A percentile compares a stretch with the other conserved stretches of the same genome.
phyloP scores from a whole-genome alignment of 1,140 invertebrate species.

The Microplitis mediator region DNA sequence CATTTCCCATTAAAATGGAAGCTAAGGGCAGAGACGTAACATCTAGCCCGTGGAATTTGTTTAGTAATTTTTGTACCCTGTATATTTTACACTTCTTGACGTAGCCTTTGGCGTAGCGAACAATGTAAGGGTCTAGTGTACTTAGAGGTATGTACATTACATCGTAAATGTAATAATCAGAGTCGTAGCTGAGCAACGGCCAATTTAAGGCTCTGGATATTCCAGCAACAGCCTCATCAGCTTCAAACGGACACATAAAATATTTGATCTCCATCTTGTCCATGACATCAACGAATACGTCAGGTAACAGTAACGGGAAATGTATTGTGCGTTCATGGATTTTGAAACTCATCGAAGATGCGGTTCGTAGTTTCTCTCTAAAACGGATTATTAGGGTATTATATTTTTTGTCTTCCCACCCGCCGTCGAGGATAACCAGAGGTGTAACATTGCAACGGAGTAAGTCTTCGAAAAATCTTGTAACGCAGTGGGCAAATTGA shows the following conservation, averaged over 20 bases:
- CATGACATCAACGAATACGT: slow-evolving; percentile 75
- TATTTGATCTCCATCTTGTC: slow-evolving; percentile 69
- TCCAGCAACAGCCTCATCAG: slow-evolving; percentile 82
- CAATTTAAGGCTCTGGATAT: slow-evolving; percentile 77
- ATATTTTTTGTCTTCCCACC: slow-evolving; percentile 77
- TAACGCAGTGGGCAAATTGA: slow-evolving; percentile 68
- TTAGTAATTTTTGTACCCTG: slow-evolving; percentile 71
- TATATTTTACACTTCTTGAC: slow-evolving; percentile 74
- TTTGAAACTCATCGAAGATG: slow-evolving; percentile 49
- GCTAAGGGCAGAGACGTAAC: slow-evolving; percentile 74
- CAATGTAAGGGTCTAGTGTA: slow-evolving; percentile 63
- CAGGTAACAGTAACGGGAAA: slow-evolving; percentile 73
- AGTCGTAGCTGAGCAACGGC: slow-evolving; percentile 87
- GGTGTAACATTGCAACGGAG: slow-evolving; percentile 76
- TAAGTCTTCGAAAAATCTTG: slow-evolving; percentile 75
- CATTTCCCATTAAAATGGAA: slow-evolving; percentile 84
- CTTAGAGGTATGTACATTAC: slow-evolving; percentile 80
- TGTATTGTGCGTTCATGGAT: slow-evolving; percentile 62
- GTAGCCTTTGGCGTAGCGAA: slow-evolving; percentile 37
- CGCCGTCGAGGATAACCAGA: slow-evolving; percentile 84
- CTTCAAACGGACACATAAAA: slow-evolving; percentile 81
- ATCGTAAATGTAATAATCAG: slow-evolving; percentile 90
- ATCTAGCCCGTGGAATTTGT: slow-evolving; percentile 70
- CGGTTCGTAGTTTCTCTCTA: slow-evolving; percentile 67
- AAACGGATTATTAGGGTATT: slow-evolving; percentile 71